Base-by-base conservation (phyloP, 2,113 vertebrate genomes). In the Notothenia coriiceps region DNA sequence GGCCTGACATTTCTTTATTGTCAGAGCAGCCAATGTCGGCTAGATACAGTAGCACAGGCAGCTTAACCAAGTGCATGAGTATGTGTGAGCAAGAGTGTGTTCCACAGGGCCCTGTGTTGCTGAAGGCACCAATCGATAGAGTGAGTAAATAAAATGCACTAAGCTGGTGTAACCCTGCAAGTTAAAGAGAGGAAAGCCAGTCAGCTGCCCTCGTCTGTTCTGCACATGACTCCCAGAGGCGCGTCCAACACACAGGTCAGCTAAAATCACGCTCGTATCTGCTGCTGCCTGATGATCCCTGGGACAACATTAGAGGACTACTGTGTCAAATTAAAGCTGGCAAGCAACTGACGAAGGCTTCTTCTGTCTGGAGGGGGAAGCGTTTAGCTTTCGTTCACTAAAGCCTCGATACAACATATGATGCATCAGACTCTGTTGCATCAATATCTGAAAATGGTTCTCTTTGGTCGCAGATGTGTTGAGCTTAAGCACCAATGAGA, bases 61-160 rank as follows among this genome's bases (percentile, higher is more conserved):
- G 80, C 35, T 7, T n/a, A 81, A 80, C 77, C 64, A 46, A 75
- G 63, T 57, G 74, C 70, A 29, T n/a, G 60, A 20, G 67, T 65
- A 65, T 70, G 84, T 59, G 77, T 10, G 74, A 35, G 49, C 25
- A 68, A 51, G 80, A 56, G 84, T 4, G 88, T 44, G 84, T 82
- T 84, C 84, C 80, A 86, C 80, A 25, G 86, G 83, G 86, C 83
- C 33, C 75, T 60, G 84, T 81, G 80, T 85, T 86, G 93, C 91
- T 93, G 85, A 91, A 92, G 91, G 93, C 90, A 91, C 84, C 90
- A 70, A 94, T 94, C 93, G 63, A 94, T 92, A 89, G 75, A 51
- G 87, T 78, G 88, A 94, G 93, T 91, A 94, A 94, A 95, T 93
- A 93, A 94, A 92, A 93, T 84, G 87, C 91, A 90, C 89, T 94